phyloP scores from a whole-genome alignment of 2,797 vertebrate species.

The Enteromius mattozi region DNA sequence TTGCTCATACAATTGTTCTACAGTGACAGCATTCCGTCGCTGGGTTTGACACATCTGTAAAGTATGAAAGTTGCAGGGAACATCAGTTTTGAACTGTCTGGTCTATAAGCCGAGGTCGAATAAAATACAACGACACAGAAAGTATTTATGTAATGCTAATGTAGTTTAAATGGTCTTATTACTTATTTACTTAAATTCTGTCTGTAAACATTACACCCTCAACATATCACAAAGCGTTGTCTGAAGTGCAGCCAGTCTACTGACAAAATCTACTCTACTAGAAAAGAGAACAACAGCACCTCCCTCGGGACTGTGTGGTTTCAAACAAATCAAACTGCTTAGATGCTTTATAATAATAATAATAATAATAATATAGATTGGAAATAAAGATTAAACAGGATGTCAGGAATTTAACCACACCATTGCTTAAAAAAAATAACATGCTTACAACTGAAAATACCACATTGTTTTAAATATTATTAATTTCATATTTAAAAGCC shows the following conservation, averaged over 20 bases:
- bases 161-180: not conserved
- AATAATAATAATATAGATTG: too few relatives aligned
- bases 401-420: not conserved
- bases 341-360: not conserved
- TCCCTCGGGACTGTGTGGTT: slow-evolving; percentile 16
- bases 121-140: not conserved
- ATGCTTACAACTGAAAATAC: not conserved
- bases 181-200: not conserved
- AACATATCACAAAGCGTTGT: not conserved
- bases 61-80: not conserved
- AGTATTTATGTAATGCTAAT: not conserved
- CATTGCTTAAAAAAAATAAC: not conserved
- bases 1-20: not conserved
- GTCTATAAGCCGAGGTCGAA: not conserved
- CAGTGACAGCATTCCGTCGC: not conserved
- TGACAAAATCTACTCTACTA: not conserved
- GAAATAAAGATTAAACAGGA: not conserved
- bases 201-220: not conserved
- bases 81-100: not conserved
- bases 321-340: slow-evolving; percentile 3
- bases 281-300: slow-evolving; percentile 38
- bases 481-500: not conserved
- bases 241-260: not conserved
- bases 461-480: not conserved
- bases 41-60: not conserved